Percentiles rank a stretch among this genome's conserved stretches.
Conservation (phyloP, 2,888 invertebrate species). For the Ecdyonurus torrentis region DNA sequence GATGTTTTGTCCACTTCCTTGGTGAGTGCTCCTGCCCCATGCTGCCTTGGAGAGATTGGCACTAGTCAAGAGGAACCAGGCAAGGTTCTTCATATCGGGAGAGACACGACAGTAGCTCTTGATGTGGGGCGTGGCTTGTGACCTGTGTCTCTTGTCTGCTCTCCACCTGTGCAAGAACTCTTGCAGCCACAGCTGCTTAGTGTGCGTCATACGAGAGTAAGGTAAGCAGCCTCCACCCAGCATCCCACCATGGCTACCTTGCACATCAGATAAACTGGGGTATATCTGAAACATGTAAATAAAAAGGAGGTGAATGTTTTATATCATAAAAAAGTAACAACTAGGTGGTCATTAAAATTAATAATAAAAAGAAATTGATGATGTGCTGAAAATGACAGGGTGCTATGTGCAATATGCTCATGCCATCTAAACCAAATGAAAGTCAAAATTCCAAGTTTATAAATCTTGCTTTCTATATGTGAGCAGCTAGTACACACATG, state of each 20-base stretch:
- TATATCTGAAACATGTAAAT: constrained; percentile 32
- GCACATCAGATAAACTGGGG: constrained; percentile 70
- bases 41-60: constrained; percentile 95
- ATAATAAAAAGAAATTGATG: too few relatives aligned
- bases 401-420: too few relatives aligned
- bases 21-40: constrained; percentile 51
- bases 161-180: constrained; percentile 75
- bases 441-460: too few relatives aligned
- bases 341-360: too few relatives aligned
- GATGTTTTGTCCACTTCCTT: constrained; percentile 39
- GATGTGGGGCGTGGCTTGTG: constrained; percentile 84
- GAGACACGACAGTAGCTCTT: constrained; percentile 74
- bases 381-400: too few relatives aligned
- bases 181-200: constrained; percentile 72
- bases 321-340: too few relatives aligned
- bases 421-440: too few relatives aligned
- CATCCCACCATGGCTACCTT: constrained; percentile 65
- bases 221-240: constrained; percentile 80
- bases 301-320: neutral
- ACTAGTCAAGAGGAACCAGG: constrained; percentile 80
- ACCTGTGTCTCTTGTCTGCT: constrained; percentile 47
- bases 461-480: too few relatives aligned
- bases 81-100: constrained; percentile 42
- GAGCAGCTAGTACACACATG: too few relatives aligned
- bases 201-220: constrained; percentile 56